Evolutionary conservation across 2,797 vertebrate species (phyloP).

Genomic region (Brotogeris chrysoptera): DNA sequence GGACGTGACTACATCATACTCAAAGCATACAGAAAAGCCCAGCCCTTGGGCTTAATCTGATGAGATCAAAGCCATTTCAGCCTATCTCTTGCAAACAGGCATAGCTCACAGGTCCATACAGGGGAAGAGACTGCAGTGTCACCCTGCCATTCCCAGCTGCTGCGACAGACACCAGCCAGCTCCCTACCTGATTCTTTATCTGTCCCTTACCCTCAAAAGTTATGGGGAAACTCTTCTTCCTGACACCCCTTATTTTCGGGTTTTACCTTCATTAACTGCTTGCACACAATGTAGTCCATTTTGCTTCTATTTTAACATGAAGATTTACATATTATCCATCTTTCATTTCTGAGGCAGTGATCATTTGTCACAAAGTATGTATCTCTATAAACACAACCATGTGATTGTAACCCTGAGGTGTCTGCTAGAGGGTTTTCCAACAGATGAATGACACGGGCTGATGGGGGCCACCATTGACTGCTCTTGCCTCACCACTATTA

Average conservation of each 20-base stretch:
- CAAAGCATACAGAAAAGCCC: neutral
- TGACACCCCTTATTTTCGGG: neutral
- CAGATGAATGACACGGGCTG: neutral
- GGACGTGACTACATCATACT: neutral
- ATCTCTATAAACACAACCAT: neutral
- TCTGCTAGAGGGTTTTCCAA: neutral
- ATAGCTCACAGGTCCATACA: neutral
- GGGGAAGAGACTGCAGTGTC: neutral
- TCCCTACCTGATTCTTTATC: neutral
- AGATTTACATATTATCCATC: neutral
- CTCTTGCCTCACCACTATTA: neutral
- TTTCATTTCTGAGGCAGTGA: neutral
- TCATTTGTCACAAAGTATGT: neutral
- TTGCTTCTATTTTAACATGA: neutral
- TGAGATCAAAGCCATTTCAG: neutral
- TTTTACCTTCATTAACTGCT: neutral
- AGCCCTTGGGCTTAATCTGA: neutral
- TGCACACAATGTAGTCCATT: neutral
- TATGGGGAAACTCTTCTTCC: neutral
- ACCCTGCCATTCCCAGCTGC: neutral
- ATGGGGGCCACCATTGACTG: neutral
- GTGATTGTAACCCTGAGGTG: neutral
- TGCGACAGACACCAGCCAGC: neutral
- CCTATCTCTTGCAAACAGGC: neutral
- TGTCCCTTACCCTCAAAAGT: neutral